These are phyloP conservation scores for Ceratina japonica DNA, from an alignment of 1,140 invertebrate species.

Conservation along the genomic window DNA sequence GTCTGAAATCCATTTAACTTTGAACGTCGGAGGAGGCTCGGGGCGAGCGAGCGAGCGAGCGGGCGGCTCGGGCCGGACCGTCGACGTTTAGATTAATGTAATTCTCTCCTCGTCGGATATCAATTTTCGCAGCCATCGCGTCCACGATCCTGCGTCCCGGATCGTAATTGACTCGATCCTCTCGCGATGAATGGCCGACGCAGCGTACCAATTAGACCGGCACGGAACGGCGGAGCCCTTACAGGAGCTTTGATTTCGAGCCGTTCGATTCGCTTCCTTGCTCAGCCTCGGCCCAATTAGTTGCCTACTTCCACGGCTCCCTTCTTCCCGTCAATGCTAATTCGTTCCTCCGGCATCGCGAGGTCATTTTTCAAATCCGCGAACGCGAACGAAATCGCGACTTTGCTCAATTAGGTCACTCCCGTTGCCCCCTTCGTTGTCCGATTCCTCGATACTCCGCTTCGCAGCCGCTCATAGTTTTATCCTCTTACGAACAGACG, in stretches of 20 bases:
- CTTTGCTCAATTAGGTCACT: slow-evolving; percentile 8
- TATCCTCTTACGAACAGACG: not conserved
- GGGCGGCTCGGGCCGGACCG: no score
- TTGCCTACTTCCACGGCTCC: not conserved
- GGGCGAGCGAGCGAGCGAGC: no score
- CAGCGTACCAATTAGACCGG: slow-evolving; percentile 30
- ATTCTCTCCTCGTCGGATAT: no score
- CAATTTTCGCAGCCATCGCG: no score
- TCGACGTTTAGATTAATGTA: no score
- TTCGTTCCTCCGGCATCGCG: not conserved
- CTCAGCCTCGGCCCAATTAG: slow-evolving; percentile 23
- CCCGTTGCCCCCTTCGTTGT: not conserved
- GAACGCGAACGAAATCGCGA: not conserved
- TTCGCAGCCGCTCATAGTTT: not conserved
- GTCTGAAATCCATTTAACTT: no score
- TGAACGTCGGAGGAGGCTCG: no score
- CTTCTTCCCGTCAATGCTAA: slow-evolving; percentile 6
- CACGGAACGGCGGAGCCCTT: not conserved
- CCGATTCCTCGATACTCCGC: not conserved
- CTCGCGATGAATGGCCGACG: slow-evolving; percentile 18
- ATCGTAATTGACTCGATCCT: slow-evolving; percentile 32
- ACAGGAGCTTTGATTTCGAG: slow-evolving; percentile 23
- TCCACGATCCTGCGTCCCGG: not conserved
- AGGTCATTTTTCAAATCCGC: not conserved
- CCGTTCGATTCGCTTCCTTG: slow-evolving; percentile 11